Base-by-base conservation (phyloP, 2,113 vertebrate genomes). In the Promerops cafer region DNA sequence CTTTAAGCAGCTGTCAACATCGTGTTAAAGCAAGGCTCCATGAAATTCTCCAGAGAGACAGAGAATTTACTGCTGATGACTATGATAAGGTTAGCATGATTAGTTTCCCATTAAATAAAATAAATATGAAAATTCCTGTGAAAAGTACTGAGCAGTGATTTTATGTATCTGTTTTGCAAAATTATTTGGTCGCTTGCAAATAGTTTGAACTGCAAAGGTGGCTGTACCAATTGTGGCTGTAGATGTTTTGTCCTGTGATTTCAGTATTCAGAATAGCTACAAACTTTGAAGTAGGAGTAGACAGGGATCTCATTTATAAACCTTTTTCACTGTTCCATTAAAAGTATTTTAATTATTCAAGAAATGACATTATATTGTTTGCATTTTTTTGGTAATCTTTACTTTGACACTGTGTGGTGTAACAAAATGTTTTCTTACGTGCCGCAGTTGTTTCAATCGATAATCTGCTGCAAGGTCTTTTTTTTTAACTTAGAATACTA, bases 1-100 rank as follows among this genome's bases (percentile, higher is more conserved):
- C 98, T 57, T 82, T 99, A 81, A 99, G 98, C 96, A 99, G 98
- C 96, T 99, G 98, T 91, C 99, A 99, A 89, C 99, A 99, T 93
- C 98, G 98, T 65, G 99, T 99, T 90, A 99, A 99, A 97, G 98
- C 98, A 81, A 97, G 98, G 40, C 98, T 99, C 28, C 98, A 99
- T 87, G 99, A 99, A 93, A 99, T 99, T 92, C 98, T 99, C 65
- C 99, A 99, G 94, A 98, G 98, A 92, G 98, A 99, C 92, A 97
- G 98, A 96, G 98, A 99, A 86, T 99, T 99, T 94, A 98, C 97
- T 47, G 19, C 98, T 45, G 99, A 99, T 26, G 99, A 99, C 82
- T 98, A 97, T 50, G 98, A 99, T 93, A 99, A 99, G 98, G 99
- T 99, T 77, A 57, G 97, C 47, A 20, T 56, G 4, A 57, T 61